Base-by-base conservation (phyloP, 2,888 invertebrate genomes). In the Xiphydria camelus region DNA sequence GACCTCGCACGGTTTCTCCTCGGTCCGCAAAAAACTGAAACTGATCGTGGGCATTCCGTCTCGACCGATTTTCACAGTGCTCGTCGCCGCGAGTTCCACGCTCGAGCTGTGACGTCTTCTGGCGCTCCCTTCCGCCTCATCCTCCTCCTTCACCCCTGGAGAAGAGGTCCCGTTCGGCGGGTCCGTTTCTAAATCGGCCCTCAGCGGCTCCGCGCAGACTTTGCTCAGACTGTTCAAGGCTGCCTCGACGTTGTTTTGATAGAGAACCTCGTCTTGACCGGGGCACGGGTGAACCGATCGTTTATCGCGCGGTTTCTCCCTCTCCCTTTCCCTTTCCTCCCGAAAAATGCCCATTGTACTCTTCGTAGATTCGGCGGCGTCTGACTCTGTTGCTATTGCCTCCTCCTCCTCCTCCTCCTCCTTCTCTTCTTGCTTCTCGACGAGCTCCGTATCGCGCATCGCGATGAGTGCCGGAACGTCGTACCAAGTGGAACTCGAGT, bases 41-140 rank as follows among this genome's bases (percentile, higher is more conserved):
- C 68, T 70, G 51, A 73, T 70, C 32, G 49, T 64, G 12, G 73
- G 70, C 19, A 70, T 44, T 1, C 72, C 73, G 20, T 66, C 66
- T 2, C 54, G 54, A 40, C 62, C 65, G 12, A 64, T 66, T 25
- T 57, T 47, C 15, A 73, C 59, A 12, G 49, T 59, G 12, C 66
- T 62, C 29, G 59, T 59, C 6, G 71, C 73, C 4, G 66, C 66
- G 35, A 73, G 36, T 45, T 71, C 71, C 6, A 73, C 53, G 42
- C 65, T 71, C 15, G 61, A 65, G 34, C 62, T 68, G 46, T 62
- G 66, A 29, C 69, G 49, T 41, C 59, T 57, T 32, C 47, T 50
- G 1, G 31, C 12, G 17, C 15, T 29, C 19, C 18, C 23, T 20
- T 15, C 41, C 23, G 38, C 25, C 14, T 32, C 25, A 18, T 7